A percentile compares a stretch with the other conserved stretches of the same genome.
These are phyloP conservation scores for Sebastes schlegelii DNA, from an alignment of 2,113 vertebrate genomes.

Conservation along the genomic window DNA sequence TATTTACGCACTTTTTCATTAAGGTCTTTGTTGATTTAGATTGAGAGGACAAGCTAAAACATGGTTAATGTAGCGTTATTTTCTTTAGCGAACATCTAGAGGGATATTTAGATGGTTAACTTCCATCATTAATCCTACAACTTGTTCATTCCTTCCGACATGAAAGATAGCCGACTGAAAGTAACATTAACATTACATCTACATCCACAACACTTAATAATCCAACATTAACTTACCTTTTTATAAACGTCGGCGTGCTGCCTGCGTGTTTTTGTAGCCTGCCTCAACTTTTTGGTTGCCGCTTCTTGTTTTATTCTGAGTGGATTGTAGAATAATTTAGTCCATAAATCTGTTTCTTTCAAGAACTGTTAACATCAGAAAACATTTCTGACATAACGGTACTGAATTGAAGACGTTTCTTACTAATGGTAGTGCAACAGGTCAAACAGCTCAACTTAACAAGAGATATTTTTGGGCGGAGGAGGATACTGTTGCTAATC, in stretches of 20 bases:
- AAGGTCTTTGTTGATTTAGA: background rate
- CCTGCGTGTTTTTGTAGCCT: background rate
- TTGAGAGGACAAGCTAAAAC: background rate
- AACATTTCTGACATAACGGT: background rate
- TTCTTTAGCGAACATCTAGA: background rate
- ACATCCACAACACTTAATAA: background rate
- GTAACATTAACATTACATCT: background rate
- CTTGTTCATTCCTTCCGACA: background rate
- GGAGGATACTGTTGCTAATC: background rate
- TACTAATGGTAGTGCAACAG: background rate
- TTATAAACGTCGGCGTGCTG: background rate
- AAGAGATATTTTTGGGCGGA: background rate
- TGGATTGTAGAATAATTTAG: background rate
- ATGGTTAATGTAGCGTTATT: background rate
- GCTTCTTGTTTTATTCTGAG: background rate
- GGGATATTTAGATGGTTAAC: background rate
- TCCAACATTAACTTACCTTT: background rate
- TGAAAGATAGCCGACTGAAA: background rate
- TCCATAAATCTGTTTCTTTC: background rate
- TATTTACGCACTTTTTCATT: background rate
- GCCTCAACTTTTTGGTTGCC: background rate
- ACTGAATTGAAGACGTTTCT: background rate
- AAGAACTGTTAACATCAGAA: background rate
- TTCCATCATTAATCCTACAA: background rate
- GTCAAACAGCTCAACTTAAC: background rate